Base-by-base conservation (phyloP, 2,113 vertebrate species). In the Plectropomus leopardus region DNA sequence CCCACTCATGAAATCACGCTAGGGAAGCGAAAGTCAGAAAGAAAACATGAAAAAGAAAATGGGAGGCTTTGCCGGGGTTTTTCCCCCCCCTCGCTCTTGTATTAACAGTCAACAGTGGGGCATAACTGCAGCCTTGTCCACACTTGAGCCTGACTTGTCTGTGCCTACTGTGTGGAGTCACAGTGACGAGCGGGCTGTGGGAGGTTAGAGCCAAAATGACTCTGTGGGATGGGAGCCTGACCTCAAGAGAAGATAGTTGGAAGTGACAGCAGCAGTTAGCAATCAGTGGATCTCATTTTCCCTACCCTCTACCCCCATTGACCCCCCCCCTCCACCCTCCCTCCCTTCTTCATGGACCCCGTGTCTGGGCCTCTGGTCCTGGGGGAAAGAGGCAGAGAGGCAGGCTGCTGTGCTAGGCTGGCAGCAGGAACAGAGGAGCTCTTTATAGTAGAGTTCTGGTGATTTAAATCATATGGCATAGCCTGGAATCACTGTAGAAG, bases 391-490 rank as follows among this genome's bases (percentile, higher is more conserved):
- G 86, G 90, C 90, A 88, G 88, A 84, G 91, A 93, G 91, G 91
- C 88, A 92, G 90, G 92, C 94, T 92, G 93, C 93, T 93, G 92
- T 93, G 89, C 85, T 89, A 93, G 91, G 90, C 95, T 96, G 96
- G 96, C 95, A 96, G 92, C 85, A 91, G 92, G 92, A 95, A 96
- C 96, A 96, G 94, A 95, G 94, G 92, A 92, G 86, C 92, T 95
- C 96, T 96, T 96, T 96, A 96, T 96, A 94, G 94, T 94, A 89
- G 94, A 94, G 94, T 95, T 95, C 95, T 95, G 93, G 90, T 96
- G 95, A 96, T 96, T 96, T 95, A 95, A 96, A 96, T 96, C 95
- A 96, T 96, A 96, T 96, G 95, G 94, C 93, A 95, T 94, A 91
- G 94, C 92, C 92, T 95, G 93, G 93, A 95, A 94, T 94, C 93